Evolutionary conservation across 2,797 vertebrate genomes (phyloP).

Genomic region (Poeciliopsis turneri): DNA sequence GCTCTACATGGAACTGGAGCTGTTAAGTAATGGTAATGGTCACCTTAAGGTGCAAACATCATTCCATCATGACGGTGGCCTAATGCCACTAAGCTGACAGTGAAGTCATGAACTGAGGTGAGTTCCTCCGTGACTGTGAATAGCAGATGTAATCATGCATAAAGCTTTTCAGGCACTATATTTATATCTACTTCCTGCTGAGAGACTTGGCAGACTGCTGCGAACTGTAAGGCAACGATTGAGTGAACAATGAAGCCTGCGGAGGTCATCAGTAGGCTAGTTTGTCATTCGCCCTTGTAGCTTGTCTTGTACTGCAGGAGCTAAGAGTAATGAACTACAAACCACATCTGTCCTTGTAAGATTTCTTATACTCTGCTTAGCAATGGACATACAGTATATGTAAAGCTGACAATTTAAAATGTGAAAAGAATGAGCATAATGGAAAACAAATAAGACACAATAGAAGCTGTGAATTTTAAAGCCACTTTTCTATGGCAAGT

Average conservation of each 20-base stretch:
- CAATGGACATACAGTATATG: too few relatives aligned
- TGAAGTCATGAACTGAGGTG: conserved; percentile 10
- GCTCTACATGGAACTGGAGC: conserved; percentile 9
- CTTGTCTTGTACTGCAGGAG: conserved; percentile 5
- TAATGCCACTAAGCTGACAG: conserved; percentile 15
- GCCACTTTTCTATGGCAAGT: background rate
- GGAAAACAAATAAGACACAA: background rate
- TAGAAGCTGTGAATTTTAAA: background rate
- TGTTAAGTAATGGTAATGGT: conserved; percentile 23
- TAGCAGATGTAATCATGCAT: conserved; percentile 14
- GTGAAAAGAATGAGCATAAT: background rate
- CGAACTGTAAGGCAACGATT: conserved; percentile 7
- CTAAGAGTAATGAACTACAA: background rate
- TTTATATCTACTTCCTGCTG: conserved; percentile 11
- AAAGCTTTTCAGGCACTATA: conserved; percentile 16
- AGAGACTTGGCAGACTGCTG: conserved; percentile 12
- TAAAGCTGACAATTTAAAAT: background rate
- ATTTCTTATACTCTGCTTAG: background rate
- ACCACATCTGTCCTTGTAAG: background rate
- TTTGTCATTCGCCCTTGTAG: conserved; percentile 1
- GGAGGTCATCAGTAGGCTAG: conserved; percentile 12
- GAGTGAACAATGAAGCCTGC: conserved; percentile 12
- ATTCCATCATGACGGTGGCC: conserved; percentile 12
- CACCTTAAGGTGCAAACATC: conserved; percentile 23
- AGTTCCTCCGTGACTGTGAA: conserved; percentile 11